Evolutionary conservation across 2,888 invertebrate species (phyloP), one percentile per base, ranked within the genome.

Genomic region (Drosophila vallismaia): DNA sequence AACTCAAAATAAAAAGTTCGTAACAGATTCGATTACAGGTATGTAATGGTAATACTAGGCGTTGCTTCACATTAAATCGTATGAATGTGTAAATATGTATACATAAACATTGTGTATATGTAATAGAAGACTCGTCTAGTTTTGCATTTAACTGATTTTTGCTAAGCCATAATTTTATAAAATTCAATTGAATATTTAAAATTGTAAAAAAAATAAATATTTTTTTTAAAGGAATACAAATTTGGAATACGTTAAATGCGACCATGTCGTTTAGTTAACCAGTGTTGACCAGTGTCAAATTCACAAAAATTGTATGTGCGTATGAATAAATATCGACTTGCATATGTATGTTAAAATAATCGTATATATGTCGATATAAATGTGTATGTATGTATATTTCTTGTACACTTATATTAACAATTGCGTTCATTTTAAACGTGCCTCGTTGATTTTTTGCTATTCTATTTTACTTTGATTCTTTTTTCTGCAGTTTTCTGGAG

Each of bases 261-360:
- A 19, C 19, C 19, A 29, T 29, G 8, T 29, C 10, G 1, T 33
- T 36, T 36, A 36, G 5, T 12, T n/a, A 5, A n/a, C 36, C 36
- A 36, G 36, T 36, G 36, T 36, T 36, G 36, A 19, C 1, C 19
- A 19, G 19, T 19, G 19, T 19, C 5, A n/a, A 36, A 36, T 36
- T 36, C n/a, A n/a, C 5, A 4, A n/a, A 36, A 36, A 36, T 5
- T 36, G n/a, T 36, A 12, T 38, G 50, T 62, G 49, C 33, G 7
- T 33, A 55, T 46, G 46, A 33, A 33, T 33, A 33, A 33, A 5
- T 33, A 33, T 33, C 33, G 33, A 33, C 33, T 10, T 33, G 10
- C 4, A 33, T 10, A n/a, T 10, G 10, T 33, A 4, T 33, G n/a
- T 4, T 1, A 19, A 19, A 19, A 19, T 19, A 19, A 19, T 19